Evolutionary conservation across 2,888 invertebrate genomes (phyloP).

Genomic region (Zhuqinia jingwanae): DNA sequence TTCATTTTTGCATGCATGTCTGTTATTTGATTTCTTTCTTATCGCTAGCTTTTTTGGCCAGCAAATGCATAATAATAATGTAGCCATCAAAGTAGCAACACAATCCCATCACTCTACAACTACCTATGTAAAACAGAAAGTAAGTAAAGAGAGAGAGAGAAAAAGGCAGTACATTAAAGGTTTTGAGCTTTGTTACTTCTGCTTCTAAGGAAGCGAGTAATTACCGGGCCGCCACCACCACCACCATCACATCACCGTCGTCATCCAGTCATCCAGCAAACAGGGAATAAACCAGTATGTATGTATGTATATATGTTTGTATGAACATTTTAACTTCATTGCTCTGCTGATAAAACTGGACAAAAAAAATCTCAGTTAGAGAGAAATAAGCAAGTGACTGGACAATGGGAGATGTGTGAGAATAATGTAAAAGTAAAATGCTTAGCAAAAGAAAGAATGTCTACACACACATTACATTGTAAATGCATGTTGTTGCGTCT

Average conservation of each 20-base stretch:
- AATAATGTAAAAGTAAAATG: not conserved
- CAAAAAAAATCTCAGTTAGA: not conserved
- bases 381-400: not conserved
- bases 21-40: not conserved
- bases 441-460: constrained; percentile 4
- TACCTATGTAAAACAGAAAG: not conserved
- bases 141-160: not conserved
- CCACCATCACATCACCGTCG: constrained; percentile 17
- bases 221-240: constrained; percentile 55
- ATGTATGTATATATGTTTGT: not conserved
- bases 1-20: constrained; percentile 20
- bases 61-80: constrained; percentile 25
- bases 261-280: no score
- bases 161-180: constrained; percentile 23
- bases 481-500: not conserved
- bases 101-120: not conserved
- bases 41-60: constrained; percentile 1
- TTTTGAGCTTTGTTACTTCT: constrained; percentile 29
- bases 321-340: constrained; percentile 3
- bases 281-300: constrained; percentile 39
- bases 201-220: constrained; percentile 65
- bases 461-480: not conserved
- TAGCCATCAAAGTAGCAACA: not conserved
- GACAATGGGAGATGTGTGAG: constrained; percentile 25
- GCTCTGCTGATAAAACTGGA: constrained; percentile 18